Evolutionary conservation across 2,888 invertebrate genomes (phyloP).

Genomic region (Octonoba sinensis): DNA sequence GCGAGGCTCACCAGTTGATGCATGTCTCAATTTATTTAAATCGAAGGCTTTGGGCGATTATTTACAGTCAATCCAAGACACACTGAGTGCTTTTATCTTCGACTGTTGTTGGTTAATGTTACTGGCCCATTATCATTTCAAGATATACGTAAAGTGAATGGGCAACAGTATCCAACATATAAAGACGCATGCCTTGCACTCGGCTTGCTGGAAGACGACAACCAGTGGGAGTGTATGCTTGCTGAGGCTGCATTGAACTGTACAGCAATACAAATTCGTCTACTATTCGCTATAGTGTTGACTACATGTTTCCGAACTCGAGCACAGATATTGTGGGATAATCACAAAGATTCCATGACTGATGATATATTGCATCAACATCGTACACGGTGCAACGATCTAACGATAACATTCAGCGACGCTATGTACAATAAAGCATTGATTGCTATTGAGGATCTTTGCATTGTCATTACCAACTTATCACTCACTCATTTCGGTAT

Average conservation of each 20-base stretch:
- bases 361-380: constrained; percentile 26
- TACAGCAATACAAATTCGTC: too few relatives aligned
- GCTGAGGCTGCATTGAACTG: constrained; percentile 38
- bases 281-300: too few relatives aligned
- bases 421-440: constrained; percentile 40
- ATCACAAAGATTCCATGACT: constrained; percentile 20
- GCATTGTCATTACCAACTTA: too few relatives aligned
- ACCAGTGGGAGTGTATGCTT: constrained; percentile 28
- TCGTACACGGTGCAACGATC: constrained; percentile 30
- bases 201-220: constrained; percentile 37
- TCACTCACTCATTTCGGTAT: too few relatives aligned
- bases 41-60: too few relatives aligned
- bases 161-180: too few relatives aligned
- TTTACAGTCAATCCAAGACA: too few relatives aligned
- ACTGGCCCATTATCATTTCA: constrained; percentile 3
- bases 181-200: constrained; percentile 32
- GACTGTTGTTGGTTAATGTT: constrained; percentile 5
- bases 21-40: too few relatives aligned
- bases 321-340: too few relatives aligned
- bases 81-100: constrained; percentile 11
- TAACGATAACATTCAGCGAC: constrained; percentile 32
- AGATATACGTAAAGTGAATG: constrained; percentile 1
- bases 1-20: too few relatives aligned
- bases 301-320: too few relatives aligned
- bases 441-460: constrained; percentile 41